Conservation (phyloP, 2,113 vertebrate species). For the Narcine bancroftii region DNA sequence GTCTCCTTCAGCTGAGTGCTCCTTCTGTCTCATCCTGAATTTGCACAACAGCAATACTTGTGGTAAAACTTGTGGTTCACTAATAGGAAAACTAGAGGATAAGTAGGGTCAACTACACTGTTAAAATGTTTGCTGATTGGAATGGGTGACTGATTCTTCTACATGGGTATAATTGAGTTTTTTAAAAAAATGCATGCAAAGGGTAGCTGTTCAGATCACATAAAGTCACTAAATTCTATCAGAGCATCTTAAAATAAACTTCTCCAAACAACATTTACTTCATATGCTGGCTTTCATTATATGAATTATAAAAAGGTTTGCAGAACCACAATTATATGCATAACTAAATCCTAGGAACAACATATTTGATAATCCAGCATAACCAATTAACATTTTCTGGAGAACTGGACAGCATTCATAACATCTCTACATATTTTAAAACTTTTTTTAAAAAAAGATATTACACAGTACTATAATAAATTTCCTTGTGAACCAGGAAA, state of each 20-base stretch:
- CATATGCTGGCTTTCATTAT: too few species aligned
- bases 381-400: too few species aligned
- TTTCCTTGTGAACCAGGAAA: too few species aligned
- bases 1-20: not conserved
- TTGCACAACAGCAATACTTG: too few species aligned
- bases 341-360: too few species aligned
- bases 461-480: too few species aligned
- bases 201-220: not conserved
- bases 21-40: not conserved
- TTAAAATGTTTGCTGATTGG: too few species aligned
- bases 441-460: too few species aligned
- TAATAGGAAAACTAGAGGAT: not conserved
- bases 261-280: not conserved
- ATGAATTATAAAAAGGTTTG: too few species aligned
- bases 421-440: too few species aligned
- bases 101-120: not conserved
- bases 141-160: not conserved
- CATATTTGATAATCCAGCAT: too few species aligned
- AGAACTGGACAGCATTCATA: too few species aligned
- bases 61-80: not conserved
- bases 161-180: not conserved
- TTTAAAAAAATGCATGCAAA: not conserved
- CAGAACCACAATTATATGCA: not conserved
- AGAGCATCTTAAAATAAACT: not conserved
- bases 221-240: not conserved